Conservation (phyloP, 2,113 vertebrate species). For the Gasterosteus nipponicus region DNA sequence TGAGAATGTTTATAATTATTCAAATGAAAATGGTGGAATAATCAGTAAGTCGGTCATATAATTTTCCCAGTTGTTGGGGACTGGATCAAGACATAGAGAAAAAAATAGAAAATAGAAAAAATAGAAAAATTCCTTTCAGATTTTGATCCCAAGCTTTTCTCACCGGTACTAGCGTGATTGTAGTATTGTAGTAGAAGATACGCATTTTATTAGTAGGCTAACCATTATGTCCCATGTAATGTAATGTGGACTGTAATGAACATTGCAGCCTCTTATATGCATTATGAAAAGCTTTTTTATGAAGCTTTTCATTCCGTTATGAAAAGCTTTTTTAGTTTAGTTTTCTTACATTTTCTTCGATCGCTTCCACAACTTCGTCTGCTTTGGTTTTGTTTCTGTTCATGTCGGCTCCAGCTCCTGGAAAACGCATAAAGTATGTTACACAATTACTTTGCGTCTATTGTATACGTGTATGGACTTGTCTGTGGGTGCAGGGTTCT, state of each 20-base stretch:
- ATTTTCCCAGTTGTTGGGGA: background rate
- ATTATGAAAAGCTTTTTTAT: background rate
- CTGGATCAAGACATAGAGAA: background rate
- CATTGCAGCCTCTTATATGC: background rate
- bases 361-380: background rate
- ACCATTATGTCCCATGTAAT: background rate
- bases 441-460: background rate
- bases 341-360: background rate
- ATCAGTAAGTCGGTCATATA: background rate
- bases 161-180: too few relatives aligned
- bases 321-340: background rate
- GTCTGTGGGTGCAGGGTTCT: background rate
- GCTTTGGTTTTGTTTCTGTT: background rate
- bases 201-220: too few relatives aligned
- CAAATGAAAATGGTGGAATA: background rate
- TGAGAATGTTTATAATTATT: background rate
- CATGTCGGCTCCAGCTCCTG: background rate
- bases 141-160: too few relatives aligned
- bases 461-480: background rate
- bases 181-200: too few relatives aligned
- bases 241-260: background rate
- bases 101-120: too few relatives aligned
- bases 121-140: too few relatives aligned
- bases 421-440: background rate
- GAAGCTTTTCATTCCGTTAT: too few relatives aligned